A percentile compares a stretch with the other conserved stretches of the same genome.
Conservation (phyloP, 2,113 vertebrate species). For the Cariama cristata region DNA sequence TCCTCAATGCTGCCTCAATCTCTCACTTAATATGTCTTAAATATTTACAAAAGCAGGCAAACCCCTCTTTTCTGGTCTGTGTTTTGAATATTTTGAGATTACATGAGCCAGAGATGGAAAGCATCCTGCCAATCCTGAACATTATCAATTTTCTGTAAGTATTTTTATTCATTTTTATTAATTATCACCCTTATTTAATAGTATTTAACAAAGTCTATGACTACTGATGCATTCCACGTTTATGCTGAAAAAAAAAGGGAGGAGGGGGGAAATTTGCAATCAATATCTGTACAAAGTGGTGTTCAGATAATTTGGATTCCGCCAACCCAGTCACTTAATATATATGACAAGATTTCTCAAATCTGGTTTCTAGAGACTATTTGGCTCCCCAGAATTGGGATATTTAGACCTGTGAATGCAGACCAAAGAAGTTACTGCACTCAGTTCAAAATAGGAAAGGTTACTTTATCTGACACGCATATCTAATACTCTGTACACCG, state of each 20-base stretch:
- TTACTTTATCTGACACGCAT: not conserved
- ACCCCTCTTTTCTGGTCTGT: not conserved
- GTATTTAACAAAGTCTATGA: not conserved
- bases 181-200: not conserved
- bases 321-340: not conserved
- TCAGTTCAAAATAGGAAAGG: not conserved
- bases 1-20: not conserved
- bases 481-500: too few species aligned
- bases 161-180: not conserved
- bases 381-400: not conserved
- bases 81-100: not conserved
- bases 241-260: not conserved
- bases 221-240: not conserved
- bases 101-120: not conserved
- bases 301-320: not conserved
- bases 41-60: not conserved
- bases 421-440: not conserved
- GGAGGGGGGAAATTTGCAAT: rapidly evolving
- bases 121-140: not conserved
- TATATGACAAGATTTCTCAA: not conserved
- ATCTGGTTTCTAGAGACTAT: not conserved
- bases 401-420: not conserved
- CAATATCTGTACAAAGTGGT: not conserved
- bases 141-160: not conserved
- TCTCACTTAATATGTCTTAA: not conserved